Evolutionary conservation across 2,113 vertebrate genomes (phyloP).

Genomic region (Manacus vitellinus): DNA sequence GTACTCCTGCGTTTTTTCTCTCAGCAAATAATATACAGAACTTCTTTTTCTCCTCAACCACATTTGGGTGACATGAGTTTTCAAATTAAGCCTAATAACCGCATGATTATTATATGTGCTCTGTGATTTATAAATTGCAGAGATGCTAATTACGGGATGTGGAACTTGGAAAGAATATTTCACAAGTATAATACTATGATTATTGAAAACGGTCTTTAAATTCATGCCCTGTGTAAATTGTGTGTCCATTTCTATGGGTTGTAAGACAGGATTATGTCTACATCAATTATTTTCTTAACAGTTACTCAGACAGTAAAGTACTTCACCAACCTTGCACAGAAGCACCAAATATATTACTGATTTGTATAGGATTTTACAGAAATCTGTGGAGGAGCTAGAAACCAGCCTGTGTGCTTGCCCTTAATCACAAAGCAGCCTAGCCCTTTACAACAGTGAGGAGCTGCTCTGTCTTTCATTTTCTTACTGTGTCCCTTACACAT

Average conservation of each 20-base stretch:
- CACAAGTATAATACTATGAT: neutral
- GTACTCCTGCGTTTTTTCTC: neutral
- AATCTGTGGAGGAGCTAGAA: neutral
- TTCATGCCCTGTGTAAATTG: neutral
- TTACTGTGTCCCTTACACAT: neutral
- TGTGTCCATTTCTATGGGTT: fast-evolving
- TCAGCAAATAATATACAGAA: neutral
- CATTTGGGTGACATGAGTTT: neutral
- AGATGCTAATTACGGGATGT: neutral
- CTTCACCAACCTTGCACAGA: neutral
- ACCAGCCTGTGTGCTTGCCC: neutral
- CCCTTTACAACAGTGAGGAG: neutral
- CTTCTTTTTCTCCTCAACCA: neutral
- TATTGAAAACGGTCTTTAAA: neutral
- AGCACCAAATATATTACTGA: neutral
- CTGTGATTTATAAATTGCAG: neutral
- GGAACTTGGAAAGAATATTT: neutral
- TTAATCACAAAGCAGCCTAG: neutral
- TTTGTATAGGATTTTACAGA: neutral
- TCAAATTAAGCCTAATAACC: neutral
- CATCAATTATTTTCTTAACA: neutral
- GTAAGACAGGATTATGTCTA: neutral
- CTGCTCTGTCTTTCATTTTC: neutral
- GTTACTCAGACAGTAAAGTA: neutral
- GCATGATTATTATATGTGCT: neutral